Evolutionary conservation across 2,113 vertebrate species (phyloP), one percentile per base, ranked within the genome.

Genomic region (Anhinga anhinga): DNA sequence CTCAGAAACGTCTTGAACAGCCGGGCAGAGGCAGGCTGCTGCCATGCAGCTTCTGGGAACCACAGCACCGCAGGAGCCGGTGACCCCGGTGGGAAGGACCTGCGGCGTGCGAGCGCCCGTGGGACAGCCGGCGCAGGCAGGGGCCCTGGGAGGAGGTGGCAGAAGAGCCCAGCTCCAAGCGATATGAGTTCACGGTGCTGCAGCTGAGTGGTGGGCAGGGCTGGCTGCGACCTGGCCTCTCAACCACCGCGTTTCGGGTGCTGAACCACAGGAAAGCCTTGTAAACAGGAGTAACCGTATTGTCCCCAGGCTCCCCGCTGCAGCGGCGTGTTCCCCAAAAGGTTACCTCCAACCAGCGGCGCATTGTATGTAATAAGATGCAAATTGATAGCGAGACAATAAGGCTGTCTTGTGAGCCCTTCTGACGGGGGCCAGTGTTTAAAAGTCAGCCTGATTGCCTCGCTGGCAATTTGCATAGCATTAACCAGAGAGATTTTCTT

Each of bases 371-470:
- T 98, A 98, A 98, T 98, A 98, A 98, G 97, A 98, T 98, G 98
- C 97, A 98, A 98, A 98, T 98, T 98, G 98, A 97, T 97, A 97
- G 96, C 94, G 82, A 98, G 97, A 98, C 98, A 98, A 98, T 98
- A 97, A 98, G 97, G 91, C 98, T 96, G 97, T 96, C 98, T 95
- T 96, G 86, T 97, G 97, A 97, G 94, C 95, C 90, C 95, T 96
- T 96, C 93, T 88, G 21, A 94, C 84, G 84, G 97, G 97, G 97
- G 85, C 96, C 98, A 97, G 97, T 97, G 97, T 98, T 98, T 98
- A 98, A 96, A 97, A 98, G 98, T 98, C 98, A 98, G 97, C 73
- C 97, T 98, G 98, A 98, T 98, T 98, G 98, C 98, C 98, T 98
- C 52, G 11, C 62, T 97, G 96, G 97, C 98, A 98, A 98, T 98